Base-by-base conservation (phyloP, 2,888 invertebrate genomes). In the Nymphalis c-album region DNA sequence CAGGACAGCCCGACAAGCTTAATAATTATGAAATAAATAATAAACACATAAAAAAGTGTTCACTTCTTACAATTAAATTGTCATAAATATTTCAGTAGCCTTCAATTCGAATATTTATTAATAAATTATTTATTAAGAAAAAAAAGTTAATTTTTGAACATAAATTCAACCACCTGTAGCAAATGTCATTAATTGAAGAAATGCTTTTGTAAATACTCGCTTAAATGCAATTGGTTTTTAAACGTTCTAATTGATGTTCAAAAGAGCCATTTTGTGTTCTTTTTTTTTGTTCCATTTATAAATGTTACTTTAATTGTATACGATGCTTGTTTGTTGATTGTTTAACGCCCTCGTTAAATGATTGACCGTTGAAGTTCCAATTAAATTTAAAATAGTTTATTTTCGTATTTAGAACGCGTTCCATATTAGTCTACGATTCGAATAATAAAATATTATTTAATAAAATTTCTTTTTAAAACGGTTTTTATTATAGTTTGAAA, bases 161-260 rank as follows among this genome's bases (percentile, higher is more conserved):
- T 18, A 31, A 55, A 31, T 57, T 40, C 40, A 40, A 57, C 18
- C 57, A 57, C 57, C 57, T 57, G 40, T 57, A 57, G 17, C 35
- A 40, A 57, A 57, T 57, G 57, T 57, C 35, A 40, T 35, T 35
- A 40, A 31, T 31, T 31, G 53, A 31, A 55, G 31, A 26, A 51
- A 20, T 26, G 26, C 53, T 16, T 26, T 7, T 53, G 53, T 53
- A 53, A 53, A 17, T 53, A 26, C 53, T 26, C 22, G n/a, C 48
- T 50, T n/a, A 20, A 18, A 50, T 50, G 20, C 50, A 50, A 50
- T 50, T 18, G 50, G 50, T 55, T n/a, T 55, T 55, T 55, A 31
- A 55, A 31, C 20, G 22, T 55, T 17, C 53, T 55, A 55, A 55
- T 55, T 55, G 53, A 31, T 31, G 53, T 55, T 31, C 17, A 55